A percentile compares a stretch with the other conserved stretches of the same genome.
Evolutionary conservation across 2,888 invertebrate species (phyloP).

Genomic region (Petrolisthes manimaculis): DNA sequence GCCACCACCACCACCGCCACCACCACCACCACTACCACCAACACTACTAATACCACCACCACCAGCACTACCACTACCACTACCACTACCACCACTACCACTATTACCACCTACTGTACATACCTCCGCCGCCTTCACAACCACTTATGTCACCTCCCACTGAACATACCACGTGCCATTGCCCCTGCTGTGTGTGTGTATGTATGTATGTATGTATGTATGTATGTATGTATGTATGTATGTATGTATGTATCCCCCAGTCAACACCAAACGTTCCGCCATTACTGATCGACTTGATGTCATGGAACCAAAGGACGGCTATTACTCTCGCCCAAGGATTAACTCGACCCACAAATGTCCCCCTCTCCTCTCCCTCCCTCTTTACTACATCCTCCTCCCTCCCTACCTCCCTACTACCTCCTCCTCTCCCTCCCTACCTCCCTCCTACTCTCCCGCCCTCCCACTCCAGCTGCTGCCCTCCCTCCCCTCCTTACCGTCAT

Average conservation of each 20-base stretch:
- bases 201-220: not conserved
- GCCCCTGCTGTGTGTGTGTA: conserved; percentile 8
- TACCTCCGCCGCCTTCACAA: no score
- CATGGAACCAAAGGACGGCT: no score
- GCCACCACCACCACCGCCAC: no score
- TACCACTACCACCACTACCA: no score
- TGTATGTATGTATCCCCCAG: not conserved
- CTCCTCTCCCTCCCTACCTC: not conserved
- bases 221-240: not conserved
- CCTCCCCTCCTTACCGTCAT: not conserved
- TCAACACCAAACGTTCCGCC: not conserved
- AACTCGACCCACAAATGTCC: not conserved
- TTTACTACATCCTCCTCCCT: not conserved
- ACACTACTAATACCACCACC: no score
- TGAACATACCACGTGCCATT: not conserved
- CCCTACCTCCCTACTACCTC: not conserved
- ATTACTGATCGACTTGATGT: not conserved
- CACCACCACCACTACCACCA: no score
- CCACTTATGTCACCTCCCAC: no score
- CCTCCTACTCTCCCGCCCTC: not conserved
- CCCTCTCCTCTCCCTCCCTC: not conserved
- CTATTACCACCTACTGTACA: no score
- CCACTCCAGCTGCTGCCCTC: not conserved
- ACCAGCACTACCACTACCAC: no score
- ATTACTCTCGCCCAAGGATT: no score